A percentile compares a stretch with the other conserved stretches of the same genome.
These are phyloP conservation scores for Oryzias sinensis DNA, from an alignment of 2,797 vertebrate species.

Conservation along the genomic window DNA sequence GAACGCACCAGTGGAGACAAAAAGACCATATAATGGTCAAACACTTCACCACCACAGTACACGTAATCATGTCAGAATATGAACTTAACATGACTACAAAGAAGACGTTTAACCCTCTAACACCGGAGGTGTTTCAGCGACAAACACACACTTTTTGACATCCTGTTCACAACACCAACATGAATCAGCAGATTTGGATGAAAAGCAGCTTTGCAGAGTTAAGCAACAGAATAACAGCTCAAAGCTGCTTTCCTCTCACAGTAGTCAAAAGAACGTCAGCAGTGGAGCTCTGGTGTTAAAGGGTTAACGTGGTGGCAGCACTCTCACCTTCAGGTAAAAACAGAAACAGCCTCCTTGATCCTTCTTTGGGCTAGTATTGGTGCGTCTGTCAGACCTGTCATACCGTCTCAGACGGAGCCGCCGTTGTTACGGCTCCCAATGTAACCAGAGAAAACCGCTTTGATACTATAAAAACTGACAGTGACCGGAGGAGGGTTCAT, in stretches of 20 bases:
- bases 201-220: too few relatives aligned
- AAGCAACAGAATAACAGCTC: too few relatives aligned
- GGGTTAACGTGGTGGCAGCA: slow-evolving; percentile 11
- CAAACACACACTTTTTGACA: too few relatives aligned
- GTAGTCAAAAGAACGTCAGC: too few relatives aligned
- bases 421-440: slow-evolving; percentile 32
- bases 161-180: too few relatives aligned
- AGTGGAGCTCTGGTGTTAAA: too few relatives aligned
- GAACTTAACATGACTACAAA: slow-evolving; percentile 24
- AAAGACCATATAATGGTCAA: slow-evolving; percentile 68
- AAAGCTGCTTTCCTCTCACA: too few relatives aligned
- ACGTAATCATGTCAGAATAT: slow-evolving; percentile 47
- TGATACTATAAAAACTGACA: slow-evolving; percentile 47
- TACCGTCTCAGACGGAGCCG: too few relatives aligned
- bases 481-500: slow-evolving; percentile 39
- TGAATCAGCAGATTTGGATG: too few relatives aligned
- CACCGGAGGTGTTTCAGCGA: not conserved
- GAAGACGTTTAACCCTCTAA: slow-evolving; percentile 9
- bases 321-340: slow-evolving; percentile 57
- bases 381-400: too few relatives aligned
- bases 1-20: slow-evolving; percentile 12
- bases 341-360: slow-evolving; percentile 7
- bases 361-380: slow-evolving; percentile 2
- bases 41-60: slow-evolving; percentile 47
- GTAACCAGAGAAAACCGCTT: slow-evolving; percentile 41